Base-by-base conservation (phyloP, 2,797 vertebrate genomes). In the Arctocebus calabarensis region DNA sequence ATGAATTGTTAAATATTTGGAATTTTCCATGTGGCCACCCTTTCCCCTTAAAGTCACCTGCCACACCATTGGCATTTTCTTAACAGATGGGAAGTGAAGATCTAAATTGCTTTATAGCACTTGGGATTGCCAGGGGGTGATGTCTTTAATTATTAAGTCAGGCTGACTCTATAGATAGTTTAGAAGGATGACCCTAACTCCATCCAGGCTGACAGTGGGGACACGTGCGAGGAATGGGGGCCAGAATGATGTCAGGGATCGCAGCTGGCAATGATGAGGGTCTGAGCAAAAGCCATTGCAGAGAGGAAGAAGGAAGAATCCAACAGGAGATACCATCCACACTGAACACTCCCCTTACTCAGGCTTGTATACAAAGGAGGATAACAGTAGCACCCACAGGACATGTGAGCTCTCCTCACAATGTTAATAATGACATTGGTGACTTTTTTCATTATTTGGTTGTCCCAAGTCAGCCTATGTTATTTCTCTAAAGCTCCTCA, bases 401-500 rank as follows among this genome's bases (percentile, higher is more conserved):
- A 37, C n/a, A 82, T 7, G 19, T 27, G n/a, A 52, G 27, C 19
- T 81, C 27, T 48, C 37, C 12, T 29, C 29, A 4, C n/a, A 48
- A 6, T 43, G 27, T 10, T 25, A 29, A 6, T 14, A 52, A 48
- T 7, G 9, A 17, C 25, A 11, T 16, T 29, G 13, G 29, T 0
- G 61, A 61, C 4, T 7, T 29, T 77, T 77, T 64, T 43, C 10
- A 10, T 19, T 7, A 19, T 16, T 32, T 16, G 59, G 52, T 16
- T 12, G 32, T n/a, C 43, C 29, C 20, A 34, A 29, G 37, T 62
- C 22, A 78, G 32, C 22, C 40, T n/a, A 29, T 20, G 34, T 22
- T 92, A 40, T 22, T 92, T 92, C 25, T 90, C 86, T 92, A 29
- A 11, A 11, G 9, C 20, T 48, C 57, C 83, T 91, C 78, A 78